Conservation (phyloP, 2,113 vertebrate species). For the Bubalus kerabau region DNA sequence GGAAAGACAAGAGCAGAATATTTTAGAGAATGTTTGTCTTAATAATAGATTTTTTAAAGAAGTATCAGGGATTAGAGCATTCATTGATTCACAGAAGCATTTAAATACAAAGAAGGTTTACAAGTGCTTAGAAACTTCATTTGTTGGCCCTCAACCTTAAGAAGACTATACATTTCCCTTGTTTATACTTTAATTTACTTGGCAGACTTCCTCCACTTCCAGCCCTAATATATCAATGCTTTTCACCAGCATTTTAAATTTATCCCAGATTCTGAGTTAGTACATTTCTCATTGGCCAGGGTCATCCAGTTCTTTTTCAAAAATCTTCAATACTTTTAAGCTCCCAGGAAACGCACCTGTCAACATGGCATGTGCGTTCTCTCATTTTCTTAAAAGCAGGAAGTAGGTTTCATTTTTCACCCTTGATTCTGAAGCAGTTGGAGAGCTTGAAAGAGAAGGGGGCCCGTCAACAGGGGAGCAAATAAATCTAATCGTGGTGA, state of each 20-base stretch:
- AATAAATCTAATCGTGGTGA: slow-evolving; percentile 47
- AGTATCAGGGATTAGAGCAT: not conserved
- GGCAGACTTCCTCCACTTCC: not conserved
- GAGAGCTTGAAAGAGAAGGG: slow-evolving; percentile 36
- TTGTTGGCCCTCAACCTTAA: not conserved
- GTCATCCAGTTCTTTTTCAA: not conserved
- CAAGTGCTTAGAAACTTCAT: not conserved
- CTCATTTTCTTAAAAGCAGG: slow-evolving; percentile 73
- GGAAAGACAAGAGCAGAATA: not conserved
- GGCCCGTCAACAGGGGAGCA: not conserved
- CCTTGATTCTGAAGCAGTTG: slow-evolving; percentile 28
- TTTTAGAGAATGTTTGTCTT: not conserved
- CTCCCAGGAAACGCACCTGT: slow-evolving; percentile 53
- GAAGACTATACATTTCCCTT: not conserved
- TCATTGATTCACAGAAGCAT: not conserved
- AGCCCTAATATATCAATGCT: not conserved
- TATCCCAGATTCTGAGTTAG: not conserved
- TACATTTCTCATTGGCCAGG: not conserved
- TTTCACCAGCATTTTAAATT: not conserved
- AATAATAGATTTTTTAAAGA: not conserved
- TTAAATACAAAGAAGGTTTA: not conserved
- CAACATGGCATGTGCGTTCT: not conserved
- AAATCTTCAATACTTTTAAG: not conserved
- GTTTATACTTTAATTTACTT: slow-evolving; percentile 44
- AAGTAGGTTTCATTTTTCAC: slow-evolving; percentile 66